Evolutionary conservation across 2,113 vertebrate species (phyloP), one percentile per base, ranked within the genome.

Genomic region (Aix galericulata): DNA sequence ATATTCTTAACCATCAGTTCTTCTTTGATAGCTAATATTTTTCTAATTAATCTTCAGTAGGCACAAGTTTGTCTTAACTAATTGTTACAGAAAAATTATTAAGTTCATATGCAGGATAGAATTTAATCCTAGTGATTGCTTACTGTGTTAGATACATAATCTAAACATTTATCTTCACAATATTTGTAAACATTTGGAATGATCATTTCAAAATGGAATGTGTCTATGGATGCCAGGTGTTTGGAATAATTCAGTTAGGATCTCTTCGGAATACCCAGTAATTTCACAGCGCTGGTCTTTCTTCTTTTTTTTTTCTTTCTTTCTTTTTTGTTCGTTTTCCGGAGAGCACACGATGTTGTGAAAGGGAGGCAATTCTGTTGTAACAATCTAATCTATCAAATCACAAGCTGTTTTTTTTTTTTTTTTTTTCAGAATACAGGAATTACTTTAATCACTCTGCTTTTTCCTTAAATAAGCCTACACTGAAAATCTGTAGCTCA

Each of bases 401-500:
- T 76, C 25, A 17, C 29, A 81, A 31, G 31, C 31, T 44, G 50
- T 6, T n/a, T 22, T 58, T 82, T 38, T 82, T 89, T 60, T 6
- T n/a, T 22, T 58, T 82, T 38, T 82, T 89, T 60, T 38, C 46
- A 46, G 44, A 85, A 21, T 52, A 13, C 9, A 67, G 60, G 32
- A 86, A 88, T 91, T 91, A 87, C n/a, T 85, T 71, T 73, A 91
- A 85, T 91, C 87, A 56, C 36, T 88, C 31, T 46, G 44, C 17
- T 83, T 94, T 91, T 91, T 38, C 79, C 83, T 84, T 84, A 78
- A 74, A 34, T 71, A 73, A 90, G 68, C 60, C 29, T 89, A 6
- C 26, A 2, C 67, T 64, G 60, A 75, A 77, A 78, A 83, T 32
- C 42, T 27, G 60, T 20, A 71, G 75, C 76, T 95, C 82, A 18